Percentiles rank a stretch among this genome's conserved stretches.
phyloP scores from a whole-genome alignment of 2,113 vertebrate genomes.

The Physeter macrocephalus region DNA sequence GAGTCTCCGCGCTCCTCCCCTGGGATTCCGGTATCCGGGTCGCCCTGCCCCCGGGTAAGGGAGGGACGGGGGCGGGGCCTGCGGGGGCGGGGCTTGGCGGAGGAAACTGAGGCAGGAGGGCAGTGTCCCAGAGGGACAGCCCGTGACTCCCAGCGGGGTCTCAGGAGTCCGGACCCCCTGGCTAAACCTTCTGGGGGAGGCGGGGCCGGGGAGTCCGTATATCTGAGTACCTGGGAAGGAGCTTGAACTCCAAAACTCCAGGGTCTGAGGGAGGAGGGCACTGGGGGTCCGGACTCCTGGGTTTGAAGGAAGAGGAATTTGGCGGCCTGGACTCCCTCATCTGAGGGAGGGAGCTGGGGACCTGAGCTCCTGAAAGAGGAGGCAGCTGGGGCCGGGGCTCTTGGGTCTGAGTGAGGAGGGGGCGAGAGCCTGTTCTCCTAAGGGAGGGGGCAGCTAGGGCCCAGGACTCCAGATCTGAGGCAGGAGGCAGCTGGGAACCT shows the following conservation, averaged over 20 bases:
- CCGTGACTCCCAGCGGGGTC: too few relatives aligned
- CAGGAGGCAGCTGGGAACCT: not conserved
- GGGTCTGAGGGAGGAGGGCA: not conserved
- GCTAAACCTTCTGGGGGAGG: not conserved
- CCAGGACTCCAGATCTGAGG: not conserved
- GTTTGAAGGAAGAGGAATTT: not conserved
- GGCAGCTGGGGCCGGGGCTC: not conserved
- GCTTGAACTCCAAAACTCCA: not conserved
- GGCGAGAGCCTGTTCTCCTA: not conserved
- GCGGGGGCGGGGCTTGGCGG: constrained; percentile 60
- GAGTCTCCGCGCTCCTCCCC: constrained; percentile 41
- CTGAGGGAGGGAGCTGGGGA: not conserved
- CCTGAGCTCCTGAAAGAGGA: not conserved
- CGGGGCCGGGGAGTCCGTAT: not conserved
- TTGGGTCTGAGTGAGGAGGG: not conserved
- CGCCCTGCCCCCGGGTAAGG: constrained; percentile 64
- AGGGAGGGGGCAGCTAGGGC: not conserved
- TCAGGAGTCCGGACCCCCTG: not conserved
- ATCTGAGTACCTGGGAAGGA: not conserved
- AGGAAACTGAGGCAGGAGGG: constrained; percentile 72
- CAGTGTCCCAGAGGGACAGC: accelerated
- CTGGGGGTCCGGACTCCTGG: not conserved
- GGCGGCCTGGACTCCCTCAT: not conserved
- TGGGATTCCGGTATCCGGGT: constrained; percentile 21
- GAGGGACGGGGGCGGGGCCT: constrained; percentile 64